A percentile compares a stretch with the other conserved stretches of the same genome.
Conservation (phyloP, 2,797 vertebrate genomes). For the Epinephelus awoara region DNA sequence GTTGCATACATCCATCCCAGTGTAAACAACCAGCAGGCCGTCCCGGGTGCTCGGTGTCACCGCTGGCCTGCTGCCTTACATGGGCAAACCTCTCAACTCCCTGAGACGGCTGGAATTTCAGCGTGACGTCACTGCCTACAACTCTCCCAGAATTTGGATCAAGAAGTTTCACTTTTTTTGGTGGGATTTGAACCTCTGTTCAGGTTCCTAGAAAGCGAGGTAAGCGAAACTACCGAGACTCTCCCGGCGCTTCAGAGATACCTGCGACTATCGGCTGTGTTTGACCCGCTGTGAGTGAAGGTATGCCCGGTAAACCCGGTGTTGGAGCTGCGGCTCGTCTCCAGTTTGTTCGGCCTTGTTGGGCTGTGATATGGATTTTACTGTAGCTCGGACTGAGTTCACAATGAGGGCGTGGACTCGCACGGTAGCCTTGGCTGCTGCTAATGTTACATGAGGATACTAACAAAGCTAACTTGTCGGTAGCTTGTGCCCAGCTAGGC, state of each 20-base stretch:
- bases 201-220: conserved; percentile 87
- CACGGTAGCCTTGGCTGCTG: conserved; percentile 46
- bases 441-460: conserved; percentile 51
- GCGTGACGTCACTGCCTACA: conserved; percentile 88
- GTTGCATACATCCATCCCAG: neutral
- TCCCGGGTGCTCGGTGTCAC: conserved; percentile 46
- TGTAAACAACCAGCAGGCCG: neutral
- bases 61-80: conserved; percentile 88
- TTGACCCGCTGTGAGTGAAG: neutral
- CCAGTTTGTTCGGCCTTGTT: conserved; percentile 70
- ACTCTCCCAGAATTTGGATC: conserved; percentile 87
- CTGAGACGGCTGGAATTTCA: conserved; percentile 86
- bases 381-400: conserved; percentile 72
- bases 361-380: conserved; percentile 60
- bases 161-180: conserved; percentile 87
- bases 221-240: conserved; percentile 72
- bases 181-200: conserved; percentile 81
- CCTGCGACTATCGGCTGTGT: neutral
- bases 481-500: conserved; percentile 19
- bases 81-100: conserved; percentile 86
- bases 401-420: conserved; percentile 85
- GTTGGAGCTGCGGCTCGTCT: conserved; percentile 39
- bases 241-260: neutral
- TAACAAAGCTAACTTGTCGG: conserved; percentile 55
- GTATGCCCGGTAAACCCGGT: conserved; percentile 11